Evolutionary conservation across 2,888 invertebrate genomes (phyloP), one percentile per base, ranked within the genome.

Genomic region (Sinotaia quadrata): DNA sequence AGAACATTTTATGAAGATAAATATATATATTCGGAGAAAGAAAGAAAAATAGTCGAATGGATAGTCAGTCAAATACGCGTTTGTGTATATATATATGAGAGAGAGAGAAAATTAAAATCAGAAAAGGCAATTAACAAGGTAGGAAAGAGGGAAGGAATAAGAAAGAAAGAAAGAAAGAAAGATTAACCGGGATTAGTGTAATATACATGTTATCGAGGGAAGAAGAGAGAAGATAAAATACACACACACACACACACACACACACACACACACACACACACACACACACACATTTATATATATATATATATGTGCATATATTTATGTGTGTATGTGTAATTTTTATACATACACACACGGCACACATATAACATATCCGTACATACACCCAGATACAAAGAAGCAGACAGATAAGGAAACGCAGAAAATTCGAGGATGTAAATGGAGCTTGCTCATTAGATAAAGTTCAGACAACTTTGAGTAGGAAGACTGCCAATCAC

Each of bases 361-460:
- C n/a, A 21, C 4, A 12, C 21, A 21, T 12, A 2, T 2, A 4
- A 57, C 36, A 12, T 27, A 56, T 41, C 15, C 31, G 58, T 24
- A 57, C 41, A 57, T 41, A 57, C 54, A 41, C 36, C 24, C 44
- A 29, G 41, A 66, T 27, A 1, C 29, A 10, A 36, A 44, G 41
- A 37, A 27, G 31, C 57, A 57, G 41, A 29, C 57, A 12, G 44
- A 56, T 31, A 56, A 21, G 24, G 21, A 56, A 21, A 56, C 54
- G 36, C 52, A 36, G 4, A 36, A 34, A 56, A 34, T 7, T 56
- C 15, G n/a, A 52, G 24, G 51, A 31, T 29, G 27, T 15, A 27
- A 1, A 27, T 3, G 21, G 4, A 21, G 52, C 2, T 2, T 52
- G n/a, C n/a, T 7, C 12, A 61, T 18, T 18, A n/a, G 4, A n/a